A percentile compares a stretch with the other conserved stretches of the same genome.
Conservation (phyloP, 2,888 invertebrate genomes). For the Hydrotaea cyrtoneurina region DNA sequence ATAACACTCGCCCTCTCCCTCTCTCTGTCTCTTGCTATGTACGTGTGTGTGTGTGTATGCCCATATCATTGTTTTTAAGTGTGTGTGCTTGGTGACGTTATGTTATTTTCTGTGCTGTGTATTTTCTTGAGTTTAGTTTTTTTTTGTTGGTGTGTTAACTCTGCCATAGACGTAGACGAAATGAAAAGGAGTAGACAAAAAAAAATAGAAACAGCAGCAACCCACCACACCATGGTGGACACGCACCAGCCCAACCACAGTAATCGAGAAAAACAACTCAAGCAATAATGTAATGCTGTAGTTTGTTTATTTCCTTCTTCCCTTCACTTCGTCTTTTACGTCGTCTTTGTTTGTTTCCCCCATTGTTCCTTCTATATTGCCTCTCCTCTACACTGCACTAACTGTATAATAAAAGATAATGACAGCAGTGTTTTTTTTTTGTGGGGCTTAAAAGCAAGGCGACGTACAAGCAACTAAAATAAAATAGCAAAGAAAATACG, state of each 20-base stretch:
- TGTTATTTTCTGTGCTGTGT: conserved; percentile 32
- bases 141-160: conserved; percentile 36
- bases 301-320: neutral
- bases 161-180: conserved; percentile 43
- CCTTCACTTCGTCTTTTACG: neutral
- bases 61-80: too few relatives aligned
- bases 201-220: too few relatives aligned
- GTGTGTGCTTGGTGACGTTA: conserved; percentile 48
- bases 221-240: conserved; percentile 11
- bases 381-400: too few relatives aligned
- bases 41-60: neutral
- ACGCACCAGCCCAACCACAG: neutral
- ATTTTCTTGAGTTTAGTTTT: neutral
- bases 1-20: neutral
- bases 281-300: neutral
- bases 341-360: neutral
- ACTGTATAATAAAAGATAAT: too few relatives aligned
- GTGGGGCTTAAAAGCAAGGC: too few relatives aligned
- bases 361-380: too few relatives aligned
- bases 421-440: too few relatives aligned
- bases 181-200: conserved; percentile 46
- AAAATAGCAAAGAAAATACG: too few relatives aligned
- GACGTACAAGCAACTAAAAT: too few relatives aligned
- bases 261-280: neutral
- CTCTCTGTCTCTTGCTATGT: neutral